Evolutionary conservation across 2,888 invertebrate genomes (phyloP).

Genomic region (Hypercompe scribonia): DNA sequence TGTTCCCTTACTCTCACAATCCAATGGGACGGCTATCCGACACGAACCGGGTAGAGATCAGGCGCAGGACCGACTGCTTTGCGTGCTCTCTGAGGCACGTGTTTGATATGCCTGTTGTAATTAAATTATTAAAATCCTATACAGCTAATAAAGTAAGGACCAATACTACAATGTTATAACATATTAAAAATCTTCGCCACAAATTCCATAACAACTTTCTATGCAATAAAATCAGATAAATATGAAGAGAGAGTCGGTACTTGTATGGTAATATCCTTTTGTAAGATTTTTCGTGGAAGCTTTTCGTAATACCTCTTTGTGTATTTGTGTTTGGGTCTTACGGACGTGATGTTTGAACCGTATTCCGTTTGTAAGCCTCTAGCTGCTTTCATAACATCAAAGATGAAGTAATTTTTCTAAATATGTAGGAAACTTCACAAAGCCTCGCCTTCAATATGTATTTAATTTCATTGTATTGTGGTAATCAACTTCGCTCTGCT

Average conservation of each 20-base stretch:
- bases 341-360: slow-evolving; percentile 5
- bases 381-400: slow-evolving; percentile 27
- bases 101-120: no score
- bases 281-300: neutral
- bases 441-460: slow-evolving; percentile 14
- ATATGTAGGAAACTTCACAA: slow-evolving; percentile 13
- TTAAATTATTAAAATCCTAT: no score
- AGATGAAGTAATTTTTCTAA: slow-evolving; percentile 20
- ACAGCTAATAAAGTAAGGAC: neutral
- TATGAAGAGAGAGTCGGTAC: neutral
- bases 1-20: no score
- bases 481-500: neutral
- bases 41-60: no score
- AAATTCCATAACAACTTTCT: neutral
- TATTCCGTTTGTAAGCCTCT: slow-evolving; percentile 26
- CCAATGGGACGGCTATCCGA: no score
- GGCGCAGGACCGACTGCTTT: no score
- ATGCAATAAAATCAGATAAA: neutral
- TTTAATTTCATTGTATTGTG: slow-evolving; percentile 15
- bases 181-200: neutral
- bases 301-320: neutral
- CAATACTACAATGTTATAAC: neutral
- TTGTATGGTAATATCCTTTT: slow-evolving; percentile 1
- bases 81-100: no score
- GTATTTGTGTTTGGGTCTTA: slow-evolving; percentile 7